Base-by-base conservation (phyloP, 2,797 vertebrate genomes). In the Trachops cirrhosus region DNA sequence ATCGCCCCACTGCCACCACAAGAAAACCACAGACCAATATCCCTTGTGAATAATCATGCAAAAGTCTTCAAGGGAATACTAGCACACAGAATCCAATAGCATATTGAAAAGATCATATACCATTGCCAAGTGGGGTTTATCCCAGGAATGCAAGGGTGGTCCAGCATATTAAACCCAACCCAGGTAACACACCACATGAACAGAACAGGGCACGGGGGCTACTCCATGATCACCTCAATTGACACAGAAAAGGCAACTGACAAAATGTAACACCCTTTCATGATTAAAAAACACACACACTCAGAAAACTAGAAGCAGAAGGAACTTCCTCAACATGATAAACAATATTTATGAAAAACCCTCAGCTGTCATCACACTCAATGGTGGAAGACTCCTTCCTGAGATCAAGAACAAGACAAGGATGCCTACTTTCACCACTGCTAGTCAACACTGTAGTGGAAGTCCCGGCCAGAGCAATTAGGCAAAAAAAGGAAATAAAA, bases 1-100 rank as follows among this genome's bases (percentile, higher is more conserved):
- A 34, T 4, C 2, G 1, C 14, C n/a, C 71, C 59, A 32, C 32
- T 24, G 21, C 3, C 59, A n/a, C 59, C 1, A 0, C 9, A 19
- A 32, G 54, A 46, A 37, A 68, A 71, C 2, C 1, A 4, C 57
- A 68, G 39, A 21, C 39, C 86, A 15, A 11, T 19, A 16, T 9
- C 34, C 22, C 67, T 52, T 37, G 44, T 26, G 37, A 44, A 26
- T 8, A 22, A 0, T 5, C 19, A 80, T 62, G 52, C 74, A 52
- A 22, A 79, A 41, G 84, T 80, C 52, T 67, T 73, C 67, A 41
- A n/a, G n/a, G 10, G 75, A 50, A 34, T 29, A 34, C 52, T 21
- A 24, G 14, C 50, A 59, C 15, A 24, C 14, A 22, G 44, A 44
- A n/a, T 34, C 54, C 37, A 29, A n/a, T 9, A 64, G 37, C 57